Evolutionary conservation across 2,113 vertebrate species (phyloP), one percentile per base, ranked within the genome.

Genomic region (Eptesicus fuscus): DNA sequence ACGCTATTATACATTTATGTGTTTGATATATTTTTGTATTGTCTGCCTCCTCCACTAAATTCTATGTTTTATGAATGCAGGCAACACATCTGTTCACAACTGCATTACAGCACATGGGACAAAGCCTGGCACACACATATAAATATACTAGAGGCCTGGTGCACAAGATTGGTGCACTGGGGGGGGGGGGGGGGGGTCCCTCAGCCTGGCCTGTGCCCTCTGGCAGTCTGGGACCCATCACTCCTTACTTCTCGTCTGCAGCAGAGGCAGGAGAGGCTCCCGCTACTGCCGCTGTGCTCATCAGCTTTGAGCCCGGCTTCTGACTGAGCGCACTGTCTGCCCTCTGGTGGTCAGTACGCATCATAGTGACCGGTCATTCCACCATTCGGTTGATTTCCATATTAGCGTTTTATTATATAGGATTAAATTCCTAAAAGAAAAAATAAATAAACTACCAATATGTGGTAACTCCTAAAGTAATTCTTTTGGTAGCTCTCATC

Each of bases 141-240:
- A 79, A 7, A 56, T 44, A 5, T 32, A 51, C 25, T 61, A 61
- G 59, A 61, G 25, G 23, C 25, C 25, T 61, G 59, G 59, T 61
- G 59, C 23, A 61, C 25, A 11, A 61, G 9, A 61, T 61, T 28
- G 0, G 10, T 28, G 9, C 23, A 61, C 56, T 25, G 53, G 23
- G 13, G 49, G 49, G 9, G 0, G 23, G 0, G 56, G 9, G 9
- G 56, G 9, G 9, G 22, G 1, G 51, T 23, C 22, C 23, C 9
- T 61, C 23, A 61, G 23, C 59, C 25, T 61, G 59, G 23, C 59
- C 59, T 61, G 59, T 5, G 10, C 59, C 23, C 59, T 61, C 59
- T 61, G 4, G 0, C 59, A 61, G 23, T 28, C 56, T 1, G 10
- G 10, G 9, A 61, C 59, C 59, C 56, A 23, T 61, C 25, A 61